These are phyloP conservation scores for Bufo bufo DNA, from an alignment of 2,113 vertebrate genomes.

Conservation along the genomic window DNA sequence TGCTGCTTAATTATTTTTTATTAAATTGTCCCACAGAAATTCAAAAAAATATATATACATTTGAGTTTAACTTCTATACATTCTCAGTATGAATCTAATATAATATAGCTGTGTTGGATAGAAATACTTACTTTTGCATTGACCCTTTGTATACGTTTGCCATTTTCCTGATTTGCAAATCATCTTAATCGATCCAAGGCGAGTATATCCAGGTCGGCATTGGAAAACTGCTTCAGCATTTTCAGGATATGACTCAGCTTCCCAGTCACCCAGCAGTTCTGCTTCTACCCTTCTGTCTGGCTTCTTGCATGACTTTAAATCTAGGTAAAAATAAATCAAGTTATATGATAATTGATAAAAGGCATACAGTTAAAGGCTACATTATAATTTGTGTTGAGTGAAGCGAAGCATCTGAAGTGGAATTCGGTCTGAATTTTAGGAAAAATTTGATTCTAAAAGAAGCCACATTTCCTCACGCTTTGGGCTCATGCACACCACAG, in stretches of 20 bases:
- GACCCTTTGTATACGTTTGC: not conserved
- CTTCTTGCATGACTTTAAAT: not conserved
- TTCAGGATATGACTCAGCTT: not conserved
- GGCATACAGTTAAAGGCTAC: not conserved
- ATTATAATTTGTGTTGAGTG: too few species aligned
- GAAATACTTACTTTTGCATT: constrained; percentile 33
- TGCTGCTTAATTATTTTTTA: too few species aligned
- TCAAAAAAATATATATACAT: too few species aligned
- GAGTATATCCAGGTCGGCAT: constrained; percentile 31
- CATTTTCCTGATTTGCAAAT: not conserved
- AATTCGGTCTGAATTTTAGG: too few species aligned
- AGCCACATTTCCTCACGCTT: too few species aligned
- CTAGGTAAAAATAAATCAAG: not conserved
- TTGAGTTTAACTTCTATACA: too few species aligned
- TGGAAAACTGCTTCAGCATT: not conserved
- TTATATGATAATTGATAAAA: not conserved
- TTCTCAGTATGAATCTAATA: too few species aligned
- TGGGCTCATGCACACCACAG: too few species aligned
- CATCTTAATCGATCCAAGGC: constrained; percentile 30
- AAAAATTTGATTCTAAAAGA: too few species aligned
- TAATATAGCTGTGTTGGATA: not conserved
- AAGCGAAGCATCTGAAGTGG: too few species aligned
- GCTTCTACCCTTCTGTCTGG: not conserved
- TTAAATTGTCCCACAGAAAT: too few species aligned
- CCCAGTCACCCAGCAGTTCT: constrained; percentile 17